These are phyloP conservation scores for Melanchra persicariae DNA, from an alignment of 2,888 invertebrate genomes.

Conservation along the genomic window DNA sequence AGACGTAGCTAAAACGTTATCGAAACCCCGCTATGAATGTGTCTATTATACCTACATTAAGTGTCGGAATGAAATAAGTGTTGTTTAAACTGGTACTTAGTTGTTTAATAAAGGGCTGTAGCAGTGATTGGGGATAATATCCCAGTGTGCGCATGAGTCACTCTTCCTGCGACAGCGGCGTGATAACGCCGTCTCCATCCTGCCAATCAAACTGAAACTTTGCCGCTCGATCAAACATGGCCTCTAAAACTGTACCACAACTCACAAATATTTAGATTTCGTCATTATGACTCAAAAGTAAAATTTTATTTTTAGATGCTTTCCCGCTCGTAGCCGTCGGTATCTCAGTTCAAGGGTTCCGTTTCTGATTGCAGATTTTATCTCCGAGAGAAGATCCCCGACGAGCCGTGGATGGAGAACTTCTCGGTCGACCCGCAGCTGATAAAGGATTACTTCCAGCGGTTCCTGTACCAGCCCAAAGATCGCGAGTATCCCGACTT, in stretches of 20 bases:
- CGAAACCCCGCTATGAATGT: slow-evolving; percentile 40
- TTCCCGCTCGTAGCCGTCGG: slow-evolving; percentile 39
- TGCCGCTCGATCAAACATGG: slow-evolving; percentile 79
- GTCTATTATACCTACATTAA: slow-evolving; percentile 50
- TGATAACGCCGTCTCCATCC: slow-evolving; percentile 88
- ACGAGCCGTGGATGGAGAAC: slow-evolving; percentile 96
- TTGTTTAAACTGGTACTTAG: slow-evolving; percentile 67
- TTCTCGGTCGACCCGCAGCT: slow-evolving; percentile 97
- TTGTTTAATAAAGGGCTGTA: slow-evolving; percentile 77
- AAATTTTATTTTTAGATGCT: slow-evolving; percentile 71
- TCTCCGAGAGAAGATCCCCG: slow-evolving; percentile 95
- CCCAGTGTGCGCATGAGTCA: slow-evolving; percentile 82
- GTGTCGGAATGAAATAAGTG: slow-evolving; percentile 61
- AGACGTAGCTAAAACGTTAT: slow-evolving; percentile 49
- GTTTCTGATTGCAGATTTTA: slow-evolving; percentile 93
- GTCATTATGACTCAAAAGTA: slow-evolving; percentile 84
- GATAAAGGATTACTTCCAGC: slow-evolving; percentile 97
- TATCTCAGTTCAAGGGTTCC: slow-evolving; percentile 32
- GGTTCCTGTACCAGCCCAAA: slow-evolving; percentile 97
- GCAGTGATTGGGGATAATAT: slow-evolving; percentile 85
- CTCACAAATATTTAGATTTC: slow-evolving; percentile 77
- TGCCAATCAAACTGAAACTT: slow-evolving; percentile 86
- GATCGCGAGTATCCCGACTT: slow-evolving; percentile 98
- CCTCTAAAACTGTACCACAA: slow-evolving; percentile 74
- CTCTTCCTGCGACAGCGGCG: slow-evolving; percentile 85